phyloP scores from a whole-genome alignment of 2,113 vertebrate genomes.

The Siniperca chuatsi region DNA sequence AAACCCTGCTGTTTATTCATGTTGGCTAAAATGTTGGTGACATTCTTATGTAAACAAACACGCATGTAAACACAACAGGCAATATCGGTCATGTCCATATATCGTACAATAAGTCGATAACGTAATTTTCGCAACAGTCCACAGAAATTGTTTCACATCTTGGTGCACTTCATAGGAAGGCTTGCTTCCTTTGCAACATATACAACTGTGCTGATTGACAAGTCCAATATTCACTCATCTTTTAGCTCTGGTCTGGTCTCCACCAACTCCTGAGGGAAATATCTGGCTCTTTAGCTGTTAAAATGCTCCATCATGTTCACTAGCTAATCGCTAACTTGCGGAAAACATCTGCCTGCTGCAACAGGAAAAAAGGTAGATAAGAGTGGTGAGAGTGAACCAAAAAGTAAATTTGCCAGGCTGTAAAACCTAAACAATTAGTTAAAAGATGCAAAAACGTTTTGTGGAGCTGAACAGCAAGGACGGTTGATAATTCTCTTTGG shows the following conservation, averaged over 20 bases:
- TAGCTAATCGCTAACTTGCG: neutral
- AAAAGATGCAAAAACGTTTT: neutral
- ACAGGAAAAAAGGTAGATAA: neutral
- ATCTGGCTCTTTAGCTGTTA: neutral
- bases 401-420: neutral
- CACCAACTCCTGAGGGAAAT: neutral
- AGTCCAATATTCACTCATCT: neutral
- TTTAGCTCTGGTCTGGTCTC: neutral
- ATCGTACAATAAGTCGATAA: too few species aligned
- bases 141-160: neutral
- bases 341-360: neutral
- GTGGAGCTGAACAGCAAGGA: neutral
- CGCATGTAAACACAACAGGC: too few species aligned
- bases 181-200: neutral
- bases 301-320: neutral
- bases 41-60: too few species aligned
- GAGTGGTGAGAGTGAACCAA: slow-evolving; percentile 5
- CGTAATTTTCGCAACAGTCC: too few species aligned
- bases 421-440: neutral
- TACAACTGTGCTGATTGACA: neutral
- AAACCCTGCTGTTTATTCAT: too few species aligned
- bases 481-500: neutral
- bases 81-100: too few species aligned
- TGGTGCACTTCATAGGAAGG: neutral
- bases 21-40: too few species aligned